phyloP scores from a whole-genome alignment of 2,888 invertebrate species.

The Spicauda simplicius region DNA sequence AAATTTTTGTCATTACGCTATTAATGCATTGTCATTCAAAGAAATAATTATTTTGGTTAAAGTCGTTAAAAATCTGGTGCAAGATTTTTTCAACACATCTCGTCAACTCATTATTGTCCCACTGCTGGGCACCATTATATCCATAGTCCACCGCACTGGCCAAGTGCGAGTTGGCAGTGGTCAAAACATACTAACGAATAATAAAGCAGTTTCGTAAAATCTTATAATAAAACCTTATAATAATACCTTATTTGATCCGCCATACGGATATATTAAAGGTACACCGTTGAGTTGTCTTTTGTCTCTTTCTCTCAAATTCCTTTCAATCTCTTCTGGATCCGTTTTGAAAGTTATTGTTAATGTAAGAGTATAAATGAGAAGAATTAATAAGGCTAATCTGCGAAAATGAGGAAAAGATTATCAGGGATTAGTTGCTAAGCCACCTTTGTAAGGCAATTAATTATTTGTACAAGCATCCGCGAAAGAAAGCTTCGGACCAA shows the following conservation, averaged over 20 bases:
- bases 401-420: neutral
- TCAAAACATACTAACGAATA: too few species aligned
- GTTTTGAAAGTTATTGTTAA: slow-evolving; percentile 4
- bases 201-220: too few species aligned
- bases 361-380: slow-evolving; percentile 7
- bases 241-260: slow-evolving; percentile 82
- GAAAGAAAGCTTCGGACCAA: neutral
- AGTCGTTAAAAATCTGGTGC: too few species aligned
- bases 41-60: too few species aligned
- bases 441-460: neutral
- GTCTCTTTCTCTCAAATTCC: neutral
- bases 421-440: neutral
- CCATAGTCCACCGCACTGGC: too few species aligned
- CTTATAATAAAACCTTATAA: neutral
- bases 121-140: too few species aligned
- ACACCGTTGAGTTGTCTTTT: slow-evolving; percentile 69
- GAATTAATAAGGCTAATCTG: slow-evolving; percentile 15
- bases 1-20: too few species aligned
- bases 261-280: slow-evolving; percentile 82
- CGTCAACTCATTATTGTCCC: too few species aligned
- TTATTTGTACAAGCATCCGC: neutral
- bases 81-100: too few species aligned
- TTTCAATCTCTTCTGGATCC: neutral
- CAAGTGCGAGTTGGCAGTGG: too few species aligned
- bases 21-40: too few species aligned